phyloP scores from a whole-genome alignment of 2,113 vertebrate species.

The Platysternon megacephalum region DNA sequence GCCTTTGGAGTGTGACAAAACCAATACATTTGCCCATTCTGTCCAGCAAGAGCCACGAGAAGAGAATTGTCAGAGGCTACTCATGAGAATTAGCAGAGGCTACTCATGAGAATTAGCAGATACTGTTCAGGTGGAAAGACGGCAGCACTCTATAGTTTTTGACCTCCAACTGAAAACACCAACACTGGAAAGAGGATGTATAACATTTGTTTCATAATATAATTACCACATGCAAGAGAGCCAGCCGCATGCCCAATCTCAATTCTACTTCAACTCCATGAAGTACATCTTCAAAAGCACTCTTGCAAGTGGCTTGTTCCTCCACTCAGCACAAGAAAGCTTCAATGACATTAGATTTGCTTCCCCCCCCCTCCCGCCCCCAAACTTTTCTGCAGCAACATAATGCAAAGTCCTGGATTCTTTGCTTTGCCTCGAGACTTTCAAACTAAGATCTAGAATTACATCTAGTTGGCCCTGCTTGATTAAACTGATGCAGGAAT shows the following conservation, averaged over 20 bases:
- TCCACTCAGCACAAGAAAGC: background rate
- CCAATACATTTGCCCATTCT: background rate
- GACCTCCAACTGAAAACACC: background rate
- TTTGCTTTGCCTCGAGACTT: no score
- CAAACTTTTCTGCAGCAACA: background rate
- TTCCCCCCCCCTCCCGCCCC: fast-evolving
- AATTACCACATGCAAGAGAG: background rate
- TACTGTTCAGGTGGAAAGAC: background rate
- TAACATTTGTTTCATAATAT: background rate
- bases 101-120: background rate
- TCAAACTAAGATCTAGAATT: background rate
- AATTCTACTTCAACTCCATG: background rate
- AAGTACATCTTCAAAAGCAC: background rate
- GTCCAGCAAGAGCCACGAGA: background rate
- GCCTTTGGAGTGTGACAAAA: background rate
- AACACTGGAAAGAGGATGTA: background rate
- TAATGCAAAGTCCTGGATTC: no score
- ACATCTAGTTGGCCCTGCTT: background rate
- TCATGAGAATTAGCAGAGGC: background rate
- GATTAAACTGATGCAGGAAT: background rate
- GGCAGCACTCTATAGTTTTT: background rate
- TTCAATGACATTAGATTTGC: background rate
- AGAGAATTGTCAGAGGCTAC: background rate
- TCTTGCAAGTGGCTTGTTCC: background rate
- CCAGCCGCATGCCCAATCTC: background rate